Evolutionary conservation across 2,113 vertebrate genomes (phyloP).

Genomic region (Daubentonia madagascariensis): DNA sequence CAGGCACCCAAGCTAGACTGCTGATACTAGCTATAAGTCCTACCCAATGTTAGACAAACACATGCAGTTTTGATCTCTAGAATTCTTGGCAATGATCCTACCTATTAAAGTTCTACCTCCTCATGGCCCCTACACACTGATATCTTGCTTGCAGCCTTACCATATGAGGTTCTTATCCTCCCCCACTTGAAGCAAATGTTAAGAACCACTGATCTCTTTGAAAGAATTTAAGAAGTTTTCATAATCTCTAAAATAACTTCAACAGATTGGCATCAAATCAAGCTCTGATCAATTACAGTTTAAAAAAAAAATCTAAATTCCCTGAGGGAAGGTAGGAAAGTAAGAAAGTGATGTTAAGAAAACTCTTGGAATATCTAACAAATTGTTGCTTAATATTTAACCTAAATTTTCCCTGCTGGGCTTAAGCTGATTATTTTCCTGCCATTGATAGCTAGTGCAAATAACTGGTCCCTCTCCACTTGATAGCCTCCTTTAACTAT

Average conservation of each 20-base stretch:
- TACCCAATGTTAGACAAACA: neutral
- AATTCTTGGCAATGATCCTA: neutral
- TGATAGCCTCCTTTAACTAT: constrained; percentile 56
- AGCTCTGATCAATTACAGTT: neutral
- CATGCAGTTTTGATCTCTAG: neutral
- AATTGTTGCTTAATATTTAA: constrained; percentile 63
- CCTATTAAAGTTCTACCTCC: neutral
- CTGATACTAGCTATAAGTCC: neutral
- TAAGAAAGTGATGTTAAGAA: neutral
- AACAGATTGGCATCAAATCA: neutral
- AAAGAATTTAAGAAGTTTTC: constrained; percentile 5
- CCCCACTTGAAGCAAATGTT: neutral
- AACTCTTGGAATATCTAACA: constrained; percentile 8
- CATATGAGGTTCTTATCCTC: neutral
- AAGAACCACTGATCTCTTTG: neutral
- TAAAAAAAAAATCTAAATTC: neutral
- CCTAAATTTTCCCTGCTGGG: constrained; percentile 14
- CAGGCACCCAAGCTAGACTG: neutral
- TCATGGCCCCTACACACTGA: neutral
- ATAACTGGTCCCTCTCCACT: constrained; percentile 52
- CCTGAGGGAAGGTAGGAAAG: neutral
- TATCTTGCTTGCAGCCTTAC: neutral
- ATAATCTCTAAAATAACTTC: neutral
- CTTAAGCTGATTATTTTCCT: constrained; percentile 45
- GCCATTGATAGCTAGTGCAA: constrained; percentile 47